Percentiles rank a stretch among this genome's conserved stretches.
These are phyloP conservation scores for Diogma glabrata DNA, from an alignment of 2,888 invertebrate genomes.

Conservation along the genomic window DNA sequence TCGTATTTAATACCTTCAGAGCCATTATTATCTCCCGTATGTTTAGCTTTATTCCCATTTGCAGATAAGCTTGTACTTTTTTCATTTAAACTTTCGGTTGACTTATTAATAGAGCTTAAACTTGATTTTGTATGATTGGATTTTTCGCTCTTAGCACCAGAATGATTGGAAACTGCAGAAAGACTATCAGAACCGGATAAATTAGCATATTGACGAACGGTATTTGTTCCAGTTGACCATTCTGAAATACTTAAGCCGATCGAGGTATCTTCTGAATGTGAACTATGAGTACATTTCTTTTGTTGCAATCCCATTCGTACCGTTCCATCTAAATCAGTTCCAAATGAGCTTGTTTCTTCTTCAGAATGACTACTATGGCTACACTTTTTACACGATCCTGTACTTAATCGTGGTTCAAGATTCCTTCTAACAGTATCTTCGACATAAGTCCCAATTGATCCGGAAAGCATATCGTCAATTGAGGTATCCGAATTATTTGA, in stretches of 20 bases:
- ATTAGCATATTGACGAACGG: conserved; percentile 68
- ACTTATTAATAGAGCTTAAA: conserved; percentile 47
- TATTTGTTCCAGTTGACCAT: conserved; percentile 80
- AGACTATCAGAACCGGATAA: conserved; percentile 57
- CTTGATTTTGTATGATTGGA: conserved; percentile 44
- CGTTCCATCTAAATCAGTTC: conserved; percentile 70
- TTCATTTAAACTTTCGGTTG: conserved; percentile 39
- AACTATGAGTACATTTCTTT: conserved; percentile 71
- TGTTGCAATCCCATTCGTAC: conserved; percentile 68
- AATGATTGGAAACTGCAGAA: conserved; percentile 43
- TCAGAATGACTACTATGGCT: conserved; percentile 64
- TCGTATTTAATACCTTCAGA: conserved; percentile 42
- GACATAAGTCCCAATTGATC: conserved; percentile 39
- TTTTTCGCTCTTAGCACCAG: conserved; percentile 48
- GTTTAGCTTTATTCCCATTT: conserved; percentile 31
- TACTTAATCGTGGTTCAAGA: conserved; percentile 38
- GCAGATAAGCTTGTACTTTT: conserved; percentile 33
- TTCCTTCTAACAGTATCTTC: conserved; percentile 43
- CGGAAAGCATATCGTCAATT: conserved; percentile 47
- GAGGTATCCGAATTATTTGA: conserved; percentile 54
- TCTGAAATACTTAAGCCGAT: conserved; percentile 76
- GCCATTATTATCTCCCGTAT: conserved; percentile 34
- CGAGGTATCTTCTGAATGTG: conserved; percentile 78
- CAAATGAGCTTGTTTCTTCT: conserved; percentile 62
- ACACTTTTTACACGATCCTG: conserved; percentile 47